phyloP scores from a whole-genome alignment of 2,888 invertebrate genomes.

The Hydrotaea cyrtoneurina region DNA sequence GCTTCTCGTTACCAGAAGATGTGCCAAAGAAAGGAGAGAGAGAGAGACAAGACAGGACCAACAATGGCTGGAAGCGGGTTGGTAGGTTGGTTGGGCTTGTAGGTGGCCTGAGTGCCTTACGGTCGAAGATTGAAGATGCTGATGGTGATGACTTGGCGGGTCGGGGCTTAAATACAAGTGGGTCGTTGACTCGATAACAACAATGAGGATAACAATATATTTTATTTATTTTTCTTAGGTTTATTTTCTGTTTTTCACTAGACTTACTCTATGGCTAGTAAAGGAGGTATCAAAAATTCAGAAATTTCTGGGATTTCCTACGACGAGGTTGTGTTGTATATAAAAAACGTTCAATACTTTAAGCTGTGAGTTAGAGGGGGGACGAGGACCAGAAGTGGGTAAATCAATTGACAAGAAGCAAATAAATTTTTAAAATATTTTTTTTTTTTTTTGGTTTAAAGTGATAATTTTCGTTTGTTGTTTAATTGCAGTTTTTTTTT shows the following conservation, averaged over 20 bases:
- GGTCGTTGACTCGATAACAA: slow-evolving; percentile 22
- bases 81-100: too few species aligned
- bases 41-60: background rate
- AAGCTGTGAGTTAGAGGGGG: slow-evolving; percentile 38
- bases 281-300: slow-evolving; percentile 42
- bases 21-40: background rate
- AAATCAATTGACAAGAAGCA: slow-evolving; percentile 28
- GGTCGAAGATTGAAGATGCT: background rate
- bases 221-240: slow-evolving; percentile 12
- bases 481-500: slow-evolving; percentile 36
- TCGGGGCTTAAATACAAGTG: background rate
- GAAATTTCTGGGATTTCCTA: slow-evolving; percentile 15
- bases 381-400: background rate
- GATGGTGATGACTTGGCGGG: slow-evolving; percentile 13
- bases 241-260: too few species aligned
- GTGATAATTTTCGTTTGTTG: slow-evolving; percentile 2
- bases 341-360: slow-evolving; percentile 43
- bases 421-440: background rate
- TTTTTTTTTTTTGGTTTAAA: background rate
- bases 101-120: too few species aligned
- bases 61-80: too few species aligned
- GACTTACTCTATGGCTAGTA: slow-evolving; percentile 76
- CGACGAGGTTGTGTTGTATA: slow-evolving; percentile 20
- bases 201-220: slow-evolving; percentile 22
- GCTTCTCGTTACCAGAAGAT: background rate